Percentiles rank a stretch among this genome's conserved stretches.
Evolutionary conservation across 2,113 vertebrate genomes (phyloP).

Genomic region (Gnathonemus longibarbis): DNA sequence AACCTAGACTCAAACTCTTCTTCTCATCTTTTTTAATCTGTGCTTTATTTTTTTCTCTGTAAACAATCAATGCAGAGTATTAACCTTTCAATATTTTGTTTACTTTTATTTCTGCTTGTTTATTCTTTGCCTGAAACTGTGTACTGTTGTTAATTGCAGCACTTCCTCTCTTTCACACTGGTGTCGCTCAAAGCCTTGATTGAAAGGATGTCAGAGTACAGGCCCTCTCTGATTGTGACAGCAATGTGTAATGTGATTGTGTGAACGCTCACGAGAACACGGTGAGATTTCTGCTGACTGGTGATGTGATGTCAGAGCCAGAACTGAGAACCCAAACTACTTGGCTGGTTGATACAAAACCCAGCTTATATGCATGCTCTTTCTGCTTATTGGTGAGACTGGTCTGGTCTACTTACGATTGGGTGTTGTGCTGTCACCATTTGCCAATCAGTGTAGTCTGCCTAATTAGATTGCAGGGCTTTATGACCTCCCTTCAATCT

Average conservation of each 20-base stretch:
- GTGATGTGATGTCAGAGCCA: background rate
- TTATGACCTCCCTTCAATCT: background rate
- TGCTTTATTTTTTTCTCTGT: background rate
- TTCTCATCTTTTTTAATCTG: background rate
- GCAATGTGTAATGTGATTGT: background rate
- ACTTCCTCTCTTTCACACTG: background rate
- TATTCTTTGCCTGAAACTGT: background rate
- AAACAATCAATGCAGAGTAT: background rate
- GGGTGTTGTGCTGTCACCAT: background rate
- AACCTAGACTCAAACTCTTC: background rate
- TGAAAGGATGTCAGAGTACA: background rate
- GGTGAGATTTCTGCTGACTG: background rate
- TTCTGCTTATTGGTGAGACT: background rate
- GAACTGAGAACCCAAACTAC: background rate
- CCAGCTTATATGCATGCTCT: background rate
- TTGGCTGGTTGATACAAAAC: background rate
- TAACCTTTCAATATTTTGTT: slow-evolving; percentile 2
- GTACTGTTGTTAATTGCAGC: background rate
- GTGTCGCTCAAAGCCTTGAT: background rate
- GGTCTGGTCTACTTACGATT: background rate
- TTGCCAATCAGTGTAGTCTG: background rate
- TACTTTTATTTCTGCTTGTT: background rate
- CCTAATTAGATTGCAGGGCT: background rate
- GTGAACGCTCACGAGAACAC: background rate
- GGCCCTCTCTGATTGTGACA: background rate